Conservation (phyloP, 2,888 invertebrate species). For the Meteorus colon region DNA sequence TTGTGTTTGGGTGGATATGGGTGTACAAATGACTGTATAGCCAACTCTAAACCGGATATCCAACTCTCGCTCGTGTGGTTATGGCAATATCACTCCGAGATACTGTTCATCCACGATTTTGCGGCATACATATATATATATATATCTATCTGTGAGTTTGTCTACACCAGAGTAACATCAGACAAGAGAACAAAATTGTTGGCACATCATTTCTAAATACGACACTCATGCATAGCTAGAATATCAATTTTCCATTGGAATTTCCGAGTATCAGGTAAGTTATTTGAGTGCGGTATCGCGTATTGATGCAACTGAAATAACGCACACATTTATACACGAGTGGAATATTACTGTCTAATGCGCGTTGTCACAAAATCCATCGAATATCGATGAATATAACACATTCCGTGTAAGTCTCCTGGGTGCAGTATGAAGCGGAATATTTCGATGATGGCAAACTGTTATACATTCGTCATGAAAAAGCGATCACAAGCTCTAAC, state of each 20-base stretch:
- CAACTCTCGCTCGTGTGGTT: slow-evolving; percentile 3
- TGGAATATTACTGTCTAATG: background rate
- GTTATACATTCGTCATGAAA: slow-evolving; percentile 16
- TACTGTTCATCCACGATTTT: slow-evolving; percentile 14
- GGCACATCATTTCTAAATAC: slow-evolving; percentile 22
- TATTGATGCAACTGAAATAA: slow-evolving; percentile 2
- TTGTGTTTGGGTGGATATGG: no score
- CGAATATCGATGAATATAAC: slow-evolving; percentile 2
- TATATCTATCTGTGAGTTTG: background rate
- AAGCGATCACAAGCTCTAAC: slow-evolving; percentile 18
- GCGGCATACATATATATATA: background rate
- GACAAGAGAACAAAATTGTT: slow-evolving; percentile 29
- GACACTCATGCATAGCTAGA: slow-evolving; percentile 16
- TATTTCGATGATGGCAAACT: slow-evolving; percentile 9
- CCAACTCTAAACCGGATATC: slow-evolving; percentile 6
- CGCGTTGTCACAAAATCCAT: background rate
- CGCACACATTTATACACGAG: slow-evolving; percentile 8
- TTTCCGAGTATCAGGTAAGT: slow-evolving; percentile 11
- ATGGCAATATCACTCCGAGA: slow-evolving; percentile 17
- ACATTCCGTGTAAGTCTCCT: slow-evolving; percentile 9
- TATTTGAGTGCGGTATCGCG: background rate
- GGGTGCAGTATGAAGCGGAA: background rate
- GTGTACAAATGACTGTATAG: background rate
- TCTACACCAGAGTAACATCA: background rate
- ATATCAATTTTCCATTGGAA: slow-evolving; percentile 28